Evolutionary conservation across 2,113 vertebrate species (phyloP).

Genomic region (Prochilodus magdalenae): DNA sequence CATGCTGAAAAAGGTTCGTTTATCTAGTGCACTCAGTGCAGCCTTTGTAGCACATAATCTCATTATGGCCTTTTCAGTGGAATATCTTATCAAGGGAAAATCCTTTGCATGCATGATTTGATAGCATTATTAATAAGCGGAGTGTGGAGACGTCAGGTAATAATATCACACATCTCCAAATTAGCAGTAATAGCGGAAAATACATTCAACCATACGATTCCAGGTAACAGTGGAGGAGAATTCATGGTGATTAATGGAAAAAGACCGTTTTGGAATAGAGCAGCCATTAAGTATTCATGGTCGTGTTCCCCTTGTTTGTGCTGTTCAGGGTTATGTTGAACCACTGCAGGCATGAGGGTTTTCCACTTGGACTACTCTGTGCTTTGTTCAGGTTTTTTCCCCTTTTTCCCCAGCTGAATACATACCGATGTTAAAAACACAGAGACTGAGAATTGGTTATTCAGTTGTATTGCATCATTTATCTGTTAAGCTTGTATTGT

Average conservation of each 20-base stretch:
- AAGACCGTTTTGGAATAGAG: constrained; percentile 42
- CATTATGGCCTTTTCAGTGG: constrained; percentile 25
- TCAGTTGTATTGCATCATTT: constrained; percentile 8
- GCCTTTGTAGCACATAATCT: constrained; percentile 20
- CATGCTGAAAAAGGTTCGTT: constrained; percentile 42
- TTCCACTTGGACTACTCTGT: constrained; percentile 39
- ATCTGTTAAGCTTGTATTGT: not conserved
- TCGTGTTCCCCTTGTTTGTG: constrained; percentile 45
- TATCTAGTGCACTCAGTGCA: constrained; percentile 21
- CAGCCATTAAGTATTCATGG: constrained; percentile 55
- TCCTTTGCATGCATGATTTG: constrained; percentile 14
- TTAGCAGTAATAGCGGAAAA: constrained; percentile 55
- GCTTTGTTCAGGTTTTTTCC: constrained; percentile 25
- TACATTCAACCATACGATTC: constrained; percentile 39
- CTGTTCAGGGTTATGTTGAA: constrained; percentile 39
- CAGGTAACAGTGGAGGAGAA: constrained; percentile 45
- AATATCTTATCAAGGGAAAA: constrained; percentile 32
- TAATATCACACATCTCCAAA: constrained; percentile 46
- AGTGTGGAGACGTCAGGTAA: constrained; percentile 36
- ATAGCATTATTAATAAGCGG: constrained; percentile 44
- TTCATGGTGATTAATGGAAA: constrained; percentile 54
- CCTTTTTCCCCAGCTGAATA: constrained; percentile 14
- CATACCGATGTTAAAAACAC: constrained; percentile 32
- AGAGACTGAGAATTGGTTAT: constrained; percentile 17
- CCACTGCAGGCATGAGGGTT: constrained; percentile 30